These are phyloP conservation scores for Hemiprocne comata DNA, from an alignment of 2,113 vertebrate genomes.

Conservation along the genomic window DNA sequence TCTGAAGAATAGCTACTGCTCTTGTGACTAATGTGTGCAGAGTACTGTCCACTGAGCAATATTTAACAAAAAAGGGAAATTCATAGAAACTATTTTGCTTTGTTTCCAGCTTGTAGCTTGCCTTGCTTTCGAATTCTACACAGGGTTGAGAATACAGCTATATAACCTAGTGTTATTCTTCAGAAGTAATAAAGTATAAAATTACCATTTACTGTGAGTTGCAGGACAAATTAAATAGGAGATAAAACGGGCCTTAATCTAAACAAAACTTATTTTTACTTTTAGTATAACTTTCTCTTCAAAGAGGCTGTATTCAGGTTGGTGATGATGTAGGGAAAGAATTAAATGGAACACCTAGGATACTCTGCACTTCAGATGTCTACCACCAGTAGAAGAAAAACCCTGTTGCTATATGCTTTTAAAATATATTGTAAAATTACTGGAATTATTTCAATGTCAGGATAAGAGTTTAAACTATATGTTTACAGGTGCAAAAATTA, in stretches of 20 bases:
- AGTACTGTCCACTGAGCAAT: not conserved
- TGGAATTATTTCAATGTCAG: not conserved
- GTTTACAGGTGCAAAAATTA: not conserved
- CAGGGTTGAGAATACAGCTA: not conserved
- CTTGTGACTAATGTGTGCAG: not conserved
- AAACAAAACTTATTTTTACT: not conserved
- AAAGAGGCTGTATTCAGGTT: not conserved
- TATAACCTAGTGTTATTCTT: not conserved
- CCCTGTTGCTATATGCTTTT: not conserved
- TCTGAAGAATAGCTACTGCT: not conserved
- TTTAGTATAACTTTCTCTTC: not conserved
- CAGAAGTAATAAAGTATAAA: conserved; percentile 14
- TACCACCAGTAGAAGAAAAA: not conserved
- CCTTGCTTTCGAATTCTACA: not conserved
- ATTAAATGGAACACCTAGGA: not conserved
- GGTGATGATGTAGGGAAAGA: not conserved
- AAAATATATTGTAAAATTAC: not conserved
- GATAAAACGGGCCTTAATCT: not conserved
- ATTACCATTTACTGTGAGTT: not conserved
- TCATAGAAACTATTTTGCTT: not conserved
- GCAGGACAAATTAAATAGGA: not conserved
- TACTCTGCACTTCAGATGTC: not conserved
- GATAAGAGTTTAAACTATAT: not conserved
- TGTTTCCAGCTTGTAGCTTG: not conserved
- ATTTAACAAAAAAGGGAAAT: not conserved